Evolutionary conservation across 2,888 invertebrate genomes (phyloP), one percentile per base, ranked within the genome.

Genomic region (Frankliniella intonsa): DNA sequence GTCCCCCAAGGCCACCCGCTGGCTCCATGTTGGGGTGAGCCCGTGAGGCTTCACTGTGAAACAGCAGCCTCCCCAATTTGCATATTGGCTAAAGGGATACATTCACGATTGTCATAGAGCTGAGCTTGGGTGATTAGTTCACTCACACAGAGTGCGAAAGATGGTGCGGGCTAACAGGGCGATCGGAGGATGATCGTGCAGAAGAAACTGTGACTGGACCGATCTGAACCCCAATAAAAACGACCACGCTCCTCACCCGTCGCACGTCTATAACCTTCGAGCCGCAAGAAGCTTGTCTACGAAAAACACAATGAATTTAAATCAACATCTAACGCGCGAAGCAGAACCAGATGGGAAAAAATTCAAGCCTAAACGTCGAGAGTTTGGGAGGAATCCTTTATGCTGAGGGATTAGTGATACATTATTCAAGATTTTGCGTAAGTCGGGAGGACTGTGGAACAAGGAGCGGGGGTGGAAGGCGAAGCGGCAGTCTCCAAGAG

Each of bases 371-470:
- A 69, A 69, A 69, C 11, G 69, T 22, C 11, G 69, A 69, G 69
- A 69, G 69, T 69, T 69, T 69, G 69, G 69, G 69, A 22, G 69
- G 25, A 22, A 69, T n/a, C 69, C 69, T 22, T 69, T 22, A 22
- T 22, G 69, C 69, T 22, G 7, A n/a, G 55, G 69, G 69, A 69
- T 69, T 69, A 69, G 69, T 69, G 69, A 69, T 69, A 69, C 69
- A 69, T 69, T 69, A 69, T 69, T 69, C 69, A 69, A 69, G 69
- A 69, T 69, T 69, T 22, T 22, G 22, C 69, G 69, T 69, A 69
- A 69, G 69, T 69, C 69, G 69, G 69, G 11, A 69, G 69, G 69
- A 69, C 62, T 62, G n/a, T 62, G 69, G 22, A 22, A 69, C 69
- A 22, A 22, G 69, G 69, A 69, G 11, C 22, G 22, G 69, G n/a